These are phyloP conservation scores for Thecocarcelia acutangulata DNA, from an alignment of 2,888 invertebrate genomes.

Conservation along the genomic window DNA sequence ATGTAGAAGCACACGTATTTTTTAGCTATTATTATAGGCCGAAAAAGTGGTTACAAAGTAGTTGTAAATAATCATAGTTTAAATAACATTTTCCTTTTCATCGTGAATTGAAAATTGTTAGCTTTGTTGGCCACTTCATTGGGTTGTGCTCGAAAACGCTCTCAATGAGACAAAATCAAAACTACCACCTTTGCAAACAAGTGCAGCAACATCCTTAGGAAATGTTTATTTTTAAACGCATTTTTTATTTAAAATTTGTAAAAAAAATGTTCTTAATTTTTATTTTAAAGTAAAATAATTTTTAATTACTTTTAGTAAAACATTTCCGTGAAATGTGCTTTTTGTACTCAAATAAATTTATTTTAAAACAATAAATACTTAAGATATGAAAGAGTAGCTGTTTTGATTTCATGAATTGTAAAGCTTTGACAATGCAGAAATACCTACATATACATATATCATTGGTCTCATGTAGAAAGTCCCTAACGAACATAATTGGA, in stretches of 20 bases:
- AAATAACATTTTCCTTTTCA: conserved; percentile 76
- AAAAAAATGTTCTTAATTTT: conserved; percentile 49
- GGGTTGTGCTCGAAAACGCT: conserved; percentile 38
- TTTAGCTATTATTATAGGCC: conserved; percentile 43
- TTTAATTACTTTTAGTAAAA: conserved; percentile 61
- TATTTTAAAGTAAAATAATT: conserved; percentile 59
- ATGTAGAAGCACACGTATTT: conserved; percentile 18
- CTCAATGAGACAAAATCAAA: conserved; percentile 4
- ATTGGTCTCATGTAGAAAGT: too few species aligned
- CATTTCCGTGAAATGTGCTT: conserved; percentile 77
- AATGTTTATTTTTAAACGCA: conserved; percentile 34
- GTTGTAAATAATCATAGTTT: conserved; percentile 73
- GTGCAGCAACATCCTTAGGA: conserved; percentile 50
- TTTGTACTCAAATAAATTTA: conserved; percentile 54
- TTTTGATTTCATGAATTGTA: too few species aligned
- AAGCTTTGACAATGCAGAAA: too few species aligned
- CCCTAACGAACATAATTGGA: too few species aligned
- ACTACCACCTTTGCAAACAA: conserved; percentile 26
- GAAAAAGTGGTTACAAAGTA: conserved; percentile 76
- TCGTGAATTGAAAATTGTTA: conserved; percentile 74
- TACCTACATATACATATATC: too few species aligned
- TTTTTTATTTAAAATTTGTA: conserved; percentile 18
- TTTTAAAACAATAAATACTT: conserved; percentile 21
- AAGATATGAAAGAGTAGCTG: conserved; percentile 12
- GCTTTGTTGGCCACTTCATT: conserved; percentile 75